phyloP scores from a whole-genome alignment of 2,113 vertebrate genomes.

The Mormyrus lacerda region DNA sequence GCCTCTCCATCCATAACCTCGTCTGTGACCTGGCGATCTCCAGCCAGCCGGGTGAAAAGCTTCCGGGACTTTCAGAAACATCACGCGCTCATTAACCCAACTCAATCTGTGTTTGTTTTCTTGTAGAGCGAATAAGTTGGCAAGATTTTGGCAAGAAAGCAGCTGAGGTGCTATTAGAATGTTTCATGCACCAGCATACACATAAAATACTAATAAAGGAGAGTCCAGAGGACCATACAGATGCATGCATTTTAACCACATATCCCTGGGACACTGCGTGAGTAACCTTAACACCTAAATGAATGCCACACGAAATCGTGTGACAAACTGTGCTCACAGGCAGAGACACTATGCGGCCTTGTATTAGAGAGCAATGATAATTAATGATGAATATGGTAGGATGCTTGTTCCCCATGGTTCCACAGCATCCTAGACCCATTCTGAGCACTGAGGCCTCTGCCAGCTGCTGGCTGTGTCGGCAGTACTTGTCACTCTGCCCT shows the following conservation, averaged over 20 bases:
- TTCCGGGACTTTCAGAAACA: not conserved
- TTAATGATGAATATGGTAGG: not conserved
- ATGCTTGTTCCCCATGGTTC: not conserved
- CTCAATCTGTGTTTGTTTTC: not conserved
- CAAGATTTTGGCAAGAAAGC: slow-evolving; percentile 43
- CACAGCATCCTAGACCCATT: not conserved
- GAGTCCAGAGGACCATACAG: slow-evolving; percentile 18
- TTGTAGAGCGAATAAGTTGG: slow-evolving; percentile 36
- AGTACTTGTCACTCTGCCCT: slow-evolving; percentile 32
- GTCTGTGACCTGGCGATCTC: not conserved
- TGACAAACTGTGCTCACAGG: too few relatives aligned
- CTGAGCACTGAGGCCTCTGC: not conserved
- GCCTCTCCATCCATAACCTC: not conserved
- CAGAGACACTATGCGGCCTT: not conserved
- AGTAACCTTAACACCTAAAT: not conserved
- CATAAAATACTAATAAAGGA: slow-evolving; percentile 36
- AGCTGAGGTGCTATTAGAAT: slow-evolving; percentile 56
- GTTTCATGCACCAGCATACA: slow-evolving; percentile 31
- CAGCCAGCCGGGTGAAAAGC: not conserved
- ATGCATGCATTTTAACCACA: slow-evolving; percentile 30
- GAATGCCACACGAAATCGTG: not conserved
- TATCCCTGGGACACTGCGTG: not conserved
- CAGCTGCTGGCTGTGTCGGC: slow-evolving; percentile 43
- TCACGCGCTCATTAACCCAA: not conserved
- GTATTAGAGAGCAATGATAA: not conserved